These are phyloP conservation scores for Actias luna DNA, from an alignment of 2,888 invertebrate species.

Conservation along the genomic window DNA sequence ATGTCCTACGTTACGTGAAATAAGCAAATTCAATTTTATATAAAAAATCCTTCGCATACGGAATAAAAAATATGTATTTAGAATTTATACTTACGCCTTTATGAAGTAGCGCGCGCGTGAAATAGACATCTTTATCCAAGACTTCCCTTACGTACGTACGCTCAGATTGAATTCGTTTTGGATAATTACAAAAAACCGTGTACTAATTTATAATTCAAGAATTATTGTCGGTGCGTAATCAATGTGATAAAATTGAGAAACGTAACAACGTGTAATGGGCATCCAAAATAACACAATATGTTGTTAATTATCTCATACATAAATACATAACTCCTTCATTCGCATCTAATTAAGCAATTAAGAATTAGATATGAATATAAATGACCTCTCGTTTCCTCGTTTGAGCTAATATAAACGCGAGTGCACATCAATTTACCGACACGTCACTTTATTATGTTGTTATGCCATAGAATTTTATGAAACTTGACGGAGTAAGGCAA, in stretches of 20 bases:
- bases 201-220: constrained; percentile 49
- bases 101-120: constrained; percentile 43
- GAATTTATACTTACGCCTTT: constrained; percentile 44
- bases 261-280: constrained; percentile 30
- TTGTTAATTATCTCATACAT: constrained; percentile 20
- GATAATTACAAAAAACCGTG: constrained; percentile 46
- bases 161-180: constrained; percentile 53
- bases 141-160: constrained; percentile 49
- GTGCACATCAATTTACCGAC: constrained; percentile 32
- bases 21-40: not conserved
- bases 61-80: constrained; percentile 5
- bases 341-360: constrained; percentile 27
- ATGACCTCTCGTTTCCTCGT: constrained; percentile 20
- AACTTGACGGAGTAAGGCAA: constrained; percentile 44
- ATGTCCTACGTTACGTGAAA: too few species aligned
- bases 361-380: constrained; percentile 18
- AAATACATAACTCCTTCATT: constrained; percentile 19
- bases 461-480: constrained; percentile 47
- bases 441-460: constrained; percentile 29
- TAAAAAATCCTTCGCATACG: not conserved
- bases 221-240: constrained; percentile 38
- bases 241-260: constrained; percentile 35
- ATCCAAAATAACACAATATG: constrained; percentile 26
- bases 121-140: constrained; percentile 70
- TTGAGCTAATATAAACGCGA: constrained; percentile 26